Evolutionary conservation across 2,113 vertebrate genomes (phyloP), one percentile per base, ranked within the genome.

Genomic region (Zonotrichia leucophrys): DNA sequence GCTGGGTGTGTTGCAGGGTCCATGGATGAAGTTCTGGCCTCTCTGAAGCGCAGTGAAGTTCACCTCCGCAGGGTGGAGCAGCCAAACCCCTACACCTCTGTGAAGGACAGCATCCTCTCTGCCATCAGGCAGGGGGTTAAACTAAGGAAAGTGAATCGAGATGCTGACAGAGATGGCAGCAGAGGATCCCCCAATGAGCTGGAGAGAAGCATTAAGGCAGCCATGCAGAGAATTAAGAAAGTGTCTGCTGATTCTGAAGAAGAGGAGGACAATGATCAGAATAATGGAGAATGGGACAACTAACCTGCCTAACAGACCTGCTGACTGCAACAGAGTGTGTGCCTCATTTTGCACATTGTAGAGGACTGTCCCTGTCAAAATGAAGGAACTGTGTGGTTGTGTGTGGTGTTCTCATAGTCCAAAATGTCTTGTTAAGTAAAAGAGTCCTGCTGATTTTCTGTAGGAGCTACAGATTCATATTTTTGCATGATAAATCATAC

Each of bases 21-120:
- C 5, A 99, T 99, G 99, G 99, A 99, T 35, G 98, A 99, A 62
- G 99, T 99, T 90, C 44, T 99, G 96, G 99, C 99, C 31, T 99
- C 99, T 3, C 90, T 99, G 19, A 98, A 99, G 95, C 98, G 97
- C 0, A 96, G 98, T 41, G 98, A 98, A 66, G 90, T 97, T 72
- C 97, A 93, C 37, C 98, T 99, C 25, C 96, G 96, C 55, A 99
- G 95, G 80, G 98, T 86, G 30, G 97, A 98, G 3, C 83, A 22
- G 39, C 66, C 55, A 0, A 20, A 64, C 11, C 52, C 23, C 0
- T n/a, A 81, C 3, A 31, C 53, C 9, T 98, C 98, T 11, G 33
- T 97, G 18, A 98, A 98, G 64, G 98, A 98, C 85, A 98, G 9
- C 93, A 97, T 99, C 64, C 97, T 99, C 94, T 98, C 96, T 4